These are phyloP conservation scores for Rhinoraja longicauda DNA, from an alignment of 2,797 vertebrate species.

Conservation along the genomic window DNA sequence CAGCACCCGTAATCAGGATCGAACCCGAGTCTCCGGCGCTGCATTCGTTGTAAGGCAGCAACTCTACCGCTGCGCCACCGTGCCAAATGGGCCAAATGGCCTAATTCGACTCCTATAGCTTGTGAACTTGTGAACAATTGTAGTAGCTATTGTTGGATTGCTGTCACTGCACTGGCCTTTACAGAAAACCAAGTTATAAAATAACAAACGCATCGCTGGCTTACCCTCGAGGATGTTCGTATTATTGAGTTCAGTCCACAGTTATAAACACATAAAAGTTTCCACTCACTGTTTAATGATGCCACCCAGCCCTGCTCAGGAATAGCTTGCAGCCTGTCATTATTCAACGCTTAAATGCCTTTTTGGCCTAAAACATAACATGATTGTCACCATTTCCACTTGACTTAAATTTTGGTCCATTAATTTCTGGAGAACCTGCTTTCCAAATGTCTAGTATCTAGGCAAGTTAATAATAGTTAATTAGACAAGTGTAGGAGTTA, in stretches of 20 bases:
- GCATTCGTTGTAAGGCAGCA: too few species aligned
- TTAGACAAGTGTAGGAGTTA: conserved; percentile 1
- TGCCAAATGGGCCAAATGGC: too few species aligned
- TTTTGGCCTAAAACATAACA: not conserved
- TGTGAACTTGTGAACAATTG: too few species aligned
- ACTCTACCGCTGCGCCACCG: too few species aligned
- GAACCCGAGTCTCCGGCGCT: too few species aligned
- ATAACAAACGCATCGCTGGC: not conserved
- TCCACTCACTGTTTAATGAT: not conserved
- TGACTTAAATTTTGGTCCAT: not conserved
- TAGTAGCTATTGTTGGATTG: not conserved
- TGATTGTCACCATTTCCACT: not conserved
- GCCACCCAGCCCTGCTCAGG: not conserved
- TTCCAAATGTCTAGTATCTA: not conserved
- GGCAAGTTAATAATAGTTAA: not conserved
- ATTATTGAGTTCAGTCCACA: not conserved
- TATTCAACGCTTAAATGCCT: not conserved
- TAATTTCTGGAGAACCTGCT: not conserved
- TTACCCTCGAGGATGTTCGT: not conserved
- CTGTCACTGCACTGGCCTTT: not conserved
- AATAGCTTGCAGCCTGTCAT: not conserved
- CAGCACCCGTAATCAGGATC: too few species aligned
- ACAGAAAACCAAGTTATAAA: not conserved
- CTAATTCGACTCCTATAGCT: too few species aligned
- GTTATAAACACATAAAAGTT: conserved; percentile 23